Percentiles rank a stretch among this genome's conserved stretches.
These are phyloP conservation scores for Alosa alosa DNA, from an alignment of 2,113 vertebrate genomes.

Conservation along the genomic window DNA sequence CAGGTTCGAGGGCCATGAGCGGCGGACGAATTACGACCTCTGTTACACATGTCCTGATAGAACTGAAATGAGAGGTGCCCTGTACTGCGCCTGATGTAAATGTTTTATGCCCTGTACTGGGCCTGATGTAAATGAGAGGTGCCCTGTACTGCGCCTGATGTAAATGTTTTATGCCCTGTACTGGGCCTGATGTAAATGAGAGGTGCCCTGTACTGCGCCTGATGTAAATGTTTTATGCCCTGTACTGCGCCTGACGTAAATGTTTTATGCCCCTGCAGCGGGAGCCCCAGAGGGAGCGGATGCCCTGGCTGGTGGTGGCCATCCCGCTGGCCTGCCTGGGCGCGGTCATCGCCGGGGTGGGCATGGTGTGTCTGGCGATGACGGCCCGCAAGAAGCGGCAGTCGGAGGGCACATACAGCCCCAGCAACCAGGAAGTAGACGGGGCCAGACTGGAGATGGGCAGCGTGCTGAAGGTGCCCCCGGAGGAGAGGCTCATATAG, in stretches of 20 bases:
- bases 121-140: no score
- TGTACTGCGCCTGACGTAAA: no score
- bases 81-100: no score
- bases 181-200: no score
- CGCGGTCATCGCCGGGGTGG: constrained; percentile 80
- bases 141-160: no score
- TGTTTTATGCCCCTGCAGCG: constrained; percentile 73
- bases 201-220: no score
- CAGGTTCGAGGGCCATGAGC: no score
- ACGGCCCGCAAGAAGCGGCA: constrained; percentile 92
- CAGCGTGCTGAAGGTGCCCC: constrained; percentile 95
- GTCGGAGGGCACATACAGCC: constrained; percentile 96
- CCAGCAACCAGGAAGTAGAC: constrained; percentile 93
- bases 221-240: no score
- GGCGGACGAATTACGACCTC: no score
- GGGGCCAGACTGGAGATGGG: constrained; percentile 97
- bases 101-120: background rate
- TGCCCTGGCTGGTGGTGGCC: constrained; percentile 86
- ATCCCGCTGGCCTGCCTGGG: constrained; percentile 87
- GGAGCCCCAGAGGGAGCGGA: constrained; percentile 58
- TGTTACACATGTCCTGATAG: no score
- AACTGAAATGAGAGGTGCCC: no score
- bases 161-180: no score
- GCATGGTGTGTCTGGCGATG: constrained; percentile 83
- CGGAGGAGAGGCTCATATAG: constrained; percentile 87